Conservation (phyloP, 2,797 vertebrate genomes). For the Melanogrammus aeglefinus region DNA sequence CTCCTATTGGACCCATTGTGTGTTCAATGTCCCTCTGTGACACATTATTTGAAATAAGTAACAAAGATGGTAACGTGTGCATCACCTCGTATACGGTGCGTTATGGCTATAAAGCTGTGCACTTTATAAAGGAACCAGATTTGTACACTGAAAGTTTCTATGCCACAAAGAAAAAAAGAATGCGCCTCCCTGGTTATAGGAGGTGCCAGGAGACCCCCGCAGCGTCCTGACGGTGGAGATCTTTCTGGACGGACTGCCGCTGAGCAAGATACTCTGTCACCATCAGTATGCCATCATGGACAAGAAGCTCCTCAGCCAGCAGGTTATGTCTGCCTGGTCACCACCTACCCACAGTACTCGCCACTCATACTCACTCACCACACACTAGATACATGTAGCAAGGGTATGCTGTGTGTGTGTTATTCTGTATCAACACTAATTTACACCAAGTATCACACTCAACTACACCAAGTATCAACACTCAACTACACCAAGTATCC, state of each 20-base stretch:
- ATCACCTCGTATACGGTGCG: too few species aligned
- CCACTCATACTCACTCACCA: not conserved
- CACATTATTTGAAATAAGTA: not conserved
- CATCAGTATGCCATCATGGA: slow-evolving; percentile 68
- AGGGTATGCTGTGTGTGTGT: not conserved
- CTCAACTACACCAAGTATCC: too few species aligned
- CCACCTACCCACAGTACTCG: not conserved
- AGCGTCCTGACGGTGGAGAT: slow-evolving; percentile 73
- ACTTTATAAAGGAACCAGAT: not conserved
- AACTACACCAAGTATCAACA: not conserved
- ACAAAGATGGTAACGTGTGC: not conserved
- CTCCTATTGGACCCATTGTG: too few species aligned
- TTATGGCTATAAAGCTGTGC: too few species aligned
- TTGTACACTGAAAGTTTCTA: not conserved
- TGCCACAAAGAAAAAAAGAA: not conserved
- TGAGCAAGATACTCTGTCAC: slow-evolving; percentile 82
- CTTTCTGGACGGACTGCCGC: slow-evolving; percentile 77
- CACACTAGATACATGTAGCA: not conserved
- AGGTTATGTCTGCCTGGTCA: not conserved
- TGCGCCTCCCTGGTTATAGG: slow-evolving; percentile 59
- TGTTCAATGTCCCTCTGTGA: too few species aligned
- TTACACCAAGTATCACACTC: too few species aligned
- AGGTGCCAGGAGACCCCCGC: slow-evolving; percentile 71
- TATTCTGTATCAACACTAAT: not conserved
- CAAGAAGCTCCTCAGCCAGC: not conserved